Percentiles rank a stretch among this genome's conserved stretches.
Evolutionary conservation across 1,140 invertebrate genomes (phyloP).

Genomic region (Diploscapter pachys): DNA sequence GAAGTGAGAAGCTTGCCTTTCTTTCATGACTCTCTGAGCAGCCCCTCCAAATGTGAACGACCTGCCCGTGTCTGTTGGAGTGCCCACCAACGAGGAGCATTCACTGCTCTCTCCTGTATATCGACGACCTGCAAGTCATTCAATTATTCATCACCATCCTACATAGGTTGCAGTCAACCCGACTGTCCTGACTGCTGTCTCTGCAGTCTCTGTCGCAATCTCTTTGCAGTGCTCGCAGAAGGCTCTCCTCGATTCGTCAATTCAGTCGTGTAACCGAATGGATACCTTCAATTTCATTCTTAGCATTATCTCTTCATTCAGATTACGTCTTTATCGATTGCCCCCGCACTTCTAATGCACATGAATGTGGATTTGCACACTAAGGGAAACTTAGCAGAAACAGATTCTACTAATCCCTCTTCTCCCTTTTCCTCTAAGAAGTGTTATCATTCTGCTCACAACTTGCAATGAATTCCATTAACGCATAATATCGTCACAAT

Average conservation of each 20-base stretch:
- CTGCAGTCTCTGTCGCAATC: conserved; percentile 53
- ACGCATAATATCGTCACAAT: too few relatives aligned
- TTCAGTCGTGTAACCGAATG: conserved; percentile 57
- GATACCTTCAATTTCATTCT: conserved; percentile 30
- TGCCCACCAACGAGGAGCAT: conserved; percentile 56
- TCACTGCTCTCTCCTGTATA: conserved; percentile 59
- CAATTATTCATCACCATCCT: neutral
- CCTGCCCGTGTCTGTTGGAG: conserved; percentile 57
- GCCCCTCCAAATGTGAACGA: conserved; percentile 56
- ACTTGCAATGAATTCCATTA: too few relatives aligned
- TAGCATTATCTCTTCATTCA: too few relatives aligned
- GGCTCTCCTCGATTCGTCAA: conserved; percentile 51
- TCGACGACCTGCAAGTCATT: conserved; percentile 44
- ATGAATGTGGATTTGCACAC: neutral
- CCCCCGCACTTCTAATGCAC: too few relatives aligned
- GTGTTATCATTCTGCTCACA: too few relatives aligned
- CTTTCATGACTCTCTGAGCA: conserved; percentile 27
- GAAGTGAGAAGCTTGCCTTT: conserved; percentile 5
- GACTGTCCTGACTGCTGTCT: conserved; percentile 57
- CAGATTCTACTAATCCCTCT: too few relatives aligned
- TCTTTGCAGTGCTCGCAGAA: conserved; percentile 55
- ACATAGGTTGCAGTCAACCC: conserved; percentile 24
- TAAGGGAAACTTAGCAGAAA: neutral
- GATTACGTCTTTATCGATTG: too few relatives aligned
- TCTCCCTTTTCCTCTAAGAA: too few relatives aligned